phyloP scores from a whole-genome alignment of 1,140 invertebrate species.

The Heliconius melpomene region DNA sequence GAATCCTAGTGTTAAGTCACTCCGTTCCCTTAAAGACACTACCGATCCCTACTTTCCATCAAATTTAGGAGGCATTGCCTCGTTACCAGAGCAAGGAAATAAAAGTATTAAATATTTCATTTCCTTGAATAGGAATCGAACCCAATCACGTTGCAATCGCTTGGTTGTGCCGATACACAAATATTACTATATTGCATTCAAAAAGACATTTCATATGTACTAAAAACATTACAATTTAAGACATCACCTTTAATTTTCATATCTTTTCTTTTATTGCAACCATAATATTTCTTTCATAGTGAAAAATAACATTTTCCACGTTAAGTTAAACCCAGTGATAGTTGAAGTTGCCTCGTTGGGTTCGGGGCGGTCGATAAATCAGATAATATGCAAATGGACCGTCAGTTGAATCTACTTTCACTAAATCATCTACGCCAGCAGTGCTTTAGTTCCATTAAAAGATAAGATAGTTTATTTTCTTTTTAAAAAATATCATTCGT shows the following conservation, averaged over 20 bases:
- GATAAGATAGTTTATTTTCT: slow-evolving; percentile 33
- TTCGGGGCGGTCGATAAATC: slow-evolving; percentile 30
- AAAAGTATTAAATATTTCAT: no score
- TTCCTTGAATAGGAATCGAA: no score
- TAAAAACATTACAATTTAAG: background rate
- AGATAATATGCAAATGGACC: slow-evolving; percentile 33
- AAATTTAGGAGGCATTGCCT: no score
- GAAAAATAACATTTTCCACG: background rate
- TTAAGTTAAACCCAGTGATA: slow-evolving; percentile 13
- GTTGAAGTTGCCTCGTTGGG: slow-evolving; percentile 15
- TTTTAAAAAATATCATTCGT: slow-evolving; percentile 22
- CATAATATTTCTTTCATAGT: background rate
- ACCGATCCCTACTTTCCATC: no score
- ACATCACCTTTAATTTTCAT: background rate
- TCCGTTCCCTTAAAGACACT: no score
- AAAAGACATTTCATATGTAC: no score
- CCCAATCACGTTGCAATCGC: no score
- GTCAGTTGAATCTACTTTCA: slow-evolving; percentile 33
- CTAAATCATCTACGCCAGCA: slow-evolving; percentile 32
- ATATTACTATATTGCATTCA: background rate
- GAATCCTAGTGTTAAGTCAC: no score
- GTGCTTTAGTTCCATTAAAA: slow-evolving; percentile 35
- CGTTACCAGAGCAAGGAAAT: no score
- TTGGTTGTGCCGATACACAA: no score
- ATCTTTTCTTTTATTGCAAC: background rate